Conservation (phyloP, 2,888 invertebrate species). For the Acanthosepion lycidas region DNA sequence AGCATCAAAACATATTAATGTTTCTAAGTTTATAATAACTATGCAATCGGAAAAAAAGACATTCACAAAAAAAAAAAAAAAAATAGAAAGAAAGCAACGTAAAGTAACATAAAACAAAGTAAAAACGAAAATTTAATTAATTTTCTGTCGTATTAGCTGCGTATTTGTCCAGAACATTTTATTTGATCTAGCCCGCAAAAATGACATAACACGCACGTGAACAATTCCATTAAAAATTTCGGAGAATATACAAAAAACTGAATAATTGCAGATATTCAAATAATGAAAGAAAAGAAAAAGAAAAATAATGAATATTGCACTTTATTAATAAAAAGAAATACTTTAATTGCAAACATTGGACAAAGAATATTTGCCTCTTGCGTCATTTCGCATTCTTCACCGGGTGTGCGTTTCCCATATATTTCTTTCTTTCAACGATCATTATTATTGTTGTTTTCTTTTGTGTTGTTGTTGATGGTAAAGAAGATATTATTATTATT, state of each 20-base stretch:
- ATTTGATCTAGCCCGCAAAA: background rate
- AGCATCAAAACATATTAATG: background rate
- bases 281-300: background rate
- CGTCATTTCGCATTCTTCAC: background rate
- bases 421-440: too few species aligned
- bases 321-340: too few species aligned
- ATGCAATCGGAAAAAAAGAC: background rate
- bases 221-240: background rate
- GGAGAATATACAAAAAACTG: background rate
- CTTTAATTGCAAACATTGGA: background rate
- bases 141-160: background rate
- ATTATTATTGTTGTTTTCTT: too few species aligned
- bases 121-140: background rate
- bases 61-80: background rate
- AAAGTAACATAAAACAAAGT: background rate
- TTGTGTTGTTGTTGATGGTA: too few species aligned
- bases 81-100: too few species aligned
- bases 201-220: background rate
- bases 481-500: too few species aligned
- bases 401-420: background rate
- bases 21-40: background rate
- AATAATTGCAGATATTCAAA: background rate
- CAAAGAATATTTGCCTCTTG: background rate
- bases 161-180: background rate
- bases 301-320: background rate